Base-by-base conservation (phyloP, 1,140 invertebrate species). In the Euwallacea fornicatus region DNA sequence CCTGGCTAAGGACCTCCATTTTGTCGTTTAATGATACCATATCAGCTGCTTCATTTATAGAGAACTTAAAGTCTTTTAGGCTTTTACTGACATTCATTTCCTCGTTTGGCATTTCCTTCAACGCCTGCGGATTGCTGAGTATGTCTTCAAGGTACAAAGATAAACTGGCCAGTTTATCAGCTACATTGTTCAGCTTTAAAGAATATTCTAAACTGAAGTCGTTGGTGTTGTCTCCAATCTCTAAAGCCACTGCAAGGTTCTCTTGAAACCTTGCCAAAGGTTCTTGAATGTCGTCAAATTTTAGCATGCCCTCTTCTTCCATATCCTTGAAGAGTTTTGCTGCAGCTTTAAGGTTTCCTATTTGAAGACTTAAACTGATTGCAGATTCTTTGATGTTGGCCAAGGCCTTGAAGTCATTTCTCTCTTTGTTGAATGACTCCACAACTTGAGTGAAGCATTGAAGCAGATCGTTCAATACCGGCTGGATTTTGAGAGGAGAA, bases 1-100 rank as follows among this genome's bases (percentile, higher is more conserved):
- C 68, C 55, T 75, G 74, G n/a, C 44, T 71, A 9, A 75, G 15
- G 44, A 75, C 64, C 50, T 75, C 74, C 72, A 75, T 74, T 68
- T 75, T 75, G 56, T 75, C 74, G 43, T 75, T 73, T 13, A 75
- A 47, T n/a, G 62, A 62, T 7, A 70, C 47, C 7, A 7, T 54
- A 9, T 13, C 42, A 11, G 13, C 16, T 2, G 64, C 47, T 58
- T 73, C 9, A 10, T 56, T 44, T 10, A 73, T 55, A 15, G 46
- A 41, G 8, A 54, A 7, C 46, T 71, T 66, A 15, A 56, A 44
- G 61, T 69, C 67, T 55, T 68, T 53, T 2, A 75, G 21, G 15
- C 42, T 69, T n/a, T 42, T 21, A n/a, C 42, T 11, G 43, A 70
- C 66, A 21, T 76, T 70, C 15, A 46, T 10, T 59, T 62, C 68